Conservation (phyloP, 2,113 vertebrate genomes). For the Aptenodytes patagonicus region DNA sequence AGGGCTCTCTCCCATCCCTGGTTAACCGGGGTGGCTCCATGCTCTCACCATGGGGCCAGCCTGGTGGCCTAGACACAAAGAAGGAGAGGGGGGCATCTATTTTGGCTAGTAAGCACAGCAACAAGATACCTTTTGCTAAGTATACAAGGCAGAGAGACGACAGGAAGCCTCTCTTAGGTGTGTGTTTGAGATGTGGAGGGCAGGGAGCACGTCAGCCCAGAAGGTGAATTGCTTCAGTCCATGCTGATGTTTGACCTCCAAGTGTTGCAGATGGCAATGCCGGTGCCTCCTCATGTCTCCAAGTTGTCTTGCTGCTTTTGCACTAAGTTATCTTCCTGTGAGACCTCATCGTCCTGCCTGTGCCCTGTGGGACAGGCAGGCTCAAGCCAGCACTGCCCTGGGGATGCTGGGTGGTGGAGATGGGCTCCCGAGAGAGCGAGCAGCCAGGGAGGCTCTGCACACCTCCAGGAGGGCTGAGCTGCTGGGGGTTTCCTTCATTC, state of each 20-base stretch:
- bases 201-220: background rate
- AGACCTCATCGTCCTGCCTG: background rate
- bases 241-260: background rate
- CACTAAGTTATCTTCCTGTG: background rate
- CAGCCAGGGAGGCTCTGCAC: background rate
- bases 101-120: background rate
- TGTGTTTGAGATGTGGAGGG: background rate
- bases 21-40: rapidly evolving
- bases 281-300: background rate
- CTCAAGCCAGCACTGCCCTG: background rate
- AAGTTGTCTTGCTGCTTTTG: background rate
- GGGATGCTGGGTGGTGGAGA: rapidly evolving
- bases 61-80: background rate
- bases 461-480: background rate
- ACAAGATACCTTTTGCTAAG: background rate
- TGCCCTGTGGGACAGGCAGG: background rate
- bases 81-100: background rate
- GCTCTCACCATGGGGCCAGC: background rate
- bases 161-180: background rate
- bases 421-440: rapidly evolving
- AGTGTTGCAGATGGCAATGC: background rate
- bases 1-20: background rate
- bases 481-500: background rate
- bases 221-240: background rate
- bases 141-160: background rate